A percentile compares a stretch with the other conserved stretches of the same genome.
phyloP scores from a whole-genome alignment of 2,888 invertebrate species.

The Dascillus cervinus region DNA sequence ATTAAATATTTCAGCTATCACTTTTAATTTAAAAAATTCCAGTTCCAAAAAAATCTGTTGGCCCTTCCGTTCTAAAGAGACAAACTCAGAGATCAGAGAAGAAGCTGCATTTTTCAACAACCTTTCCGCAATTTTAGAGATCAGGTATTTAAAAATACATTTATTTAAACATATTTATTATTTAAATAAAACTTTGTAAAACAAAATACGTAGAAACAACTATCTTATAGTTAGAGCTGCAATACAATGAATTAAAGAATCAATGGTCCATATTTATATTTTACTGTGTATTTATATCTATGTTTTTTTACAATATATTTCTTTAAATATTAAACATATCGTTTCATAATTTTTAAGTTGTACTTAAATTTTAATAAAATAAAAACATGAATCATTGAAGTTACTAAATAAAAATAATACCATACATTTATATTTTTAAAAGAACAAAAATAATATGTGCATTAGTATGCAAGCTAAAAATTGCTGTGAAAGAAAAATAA shows the following conservation, averaged over 20 bases:
- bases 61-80: too few species aligned
- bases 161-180: conserved; percentile 38
- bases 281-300: neutral
- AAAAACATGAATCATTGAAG: conserved; percentile 1
- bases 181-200: conserved; percentile 38
- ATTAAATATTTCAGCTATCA: neutral
- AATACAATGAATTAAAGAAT: conserved; percentile 26
- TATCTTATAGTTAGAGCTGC: conserved; percentile 30
- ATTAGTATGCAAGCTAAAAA: conserved; percentile 24
- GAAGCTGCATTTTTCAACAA: too few species aligned
- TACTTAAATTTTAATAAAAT: conserved; percentile 1
- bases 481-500: neutral
- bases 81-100: too few species aligned
- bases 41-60: too few species aligned
- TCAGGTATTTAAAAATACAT: conserved; percentile 1
- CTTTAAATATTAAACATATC: neutral
- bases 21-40: too few species aligned
- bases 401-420: conserved; percentile 10
- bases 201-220: conserved; percentile 35
- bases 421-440: conserved; percentile 18
- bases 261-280: conserved; percentile 9
- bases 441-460: conserved; percentile 16
- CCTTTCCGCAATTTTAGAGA: neutral
- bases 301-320: too few species aligned
- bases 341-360: conserved; percentile 3